Evolutionary conservation across 2,888 invertebrate species (phyloP), one percentile per base, ranked within the genome.

Genomic region (Oasisia sp.): DNA sequence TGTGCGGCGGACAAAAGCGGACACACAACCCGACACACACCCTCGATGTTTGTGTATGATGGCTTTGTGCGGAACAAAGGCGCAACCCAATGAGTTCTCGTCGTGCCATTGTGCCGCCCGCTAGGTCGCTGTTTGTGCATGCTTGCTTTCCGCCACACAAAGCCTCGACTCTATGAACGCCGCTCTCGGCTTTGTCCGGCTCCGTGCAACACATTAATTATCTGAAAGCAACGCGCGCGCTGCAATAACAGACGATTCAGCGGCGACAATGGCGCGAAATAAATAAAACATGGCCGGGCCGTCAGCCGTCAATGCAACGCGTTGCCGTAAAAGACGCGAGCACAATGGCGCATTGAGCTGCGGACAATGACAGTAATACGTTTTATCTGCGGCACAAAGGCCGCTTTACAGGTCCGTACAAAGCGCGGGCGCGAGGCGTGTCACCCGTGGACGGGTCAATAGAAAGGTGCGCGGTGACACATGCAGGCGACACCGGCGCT

Each of bases 191-290:
- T 74, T 74, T 74, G 74, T 74, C 7, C n/a, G 74, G 4, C 74
- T 74, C 74, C 19, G 74, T 74, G 74, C 74, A 74, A 74, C 74
- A 74, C 74, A 74, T 74, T 74, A 74, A 74, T 74, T 74, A 74
- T 74, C 74, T 74, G 74, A 74, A 74, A 74, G 74, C 74, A 74
- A 74, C 74, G 74, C 74, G 19, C 74, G 74, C 74, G 14, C 74
- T 74, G 74, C 74, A 74, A 74, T 74, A 74, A 74, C 74, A 74
- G 74, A 27, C 74, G 74, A 74, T 74, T 74, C 74, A 74, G 74
- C 74, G 74, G n/a, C 27, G 74, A 74, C 74, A 74, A 74, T 74
- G 74, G 74, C 74, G 74, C 74, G 74, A 74, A 74, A 74, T 74
- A 74, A 74, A 74, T 74, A 74, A 74, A 74, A 74, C 74, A 74